Base-by-base conservation (phyloP, 2,888 invertebrate genomes). In the Mycalesis mineus region DNA sequence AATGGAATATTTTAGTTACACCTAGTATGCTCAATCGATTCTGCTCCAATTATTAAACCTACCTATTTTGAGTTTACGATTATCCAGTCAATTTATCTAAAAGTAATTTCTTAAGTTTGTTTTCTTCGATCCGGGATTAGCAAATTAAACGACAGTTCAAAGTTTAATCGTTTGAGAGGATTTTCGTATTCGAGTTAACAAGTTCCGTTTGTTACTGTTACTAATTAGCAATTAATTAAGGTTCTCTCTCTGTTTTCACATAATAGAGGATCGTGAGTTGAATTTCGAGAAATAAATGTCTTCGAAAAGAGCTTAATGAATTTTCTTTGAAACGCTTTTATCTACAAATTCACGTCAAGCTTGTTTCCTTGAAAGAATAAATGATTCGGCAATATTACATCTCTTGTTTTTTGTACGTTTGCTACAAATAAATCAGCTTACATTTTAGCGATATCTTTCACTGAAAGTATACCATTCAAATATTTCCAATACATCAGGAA, bases 191-290 rank as follows among this genome's bases (percentile, higher is more conserved):
- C 57, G 40, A 57, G 51, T 61, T 61, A 61, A 44, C 55, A 49
- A 58, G 58, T 58, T 55, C 29, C 42, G 33, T 53, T 57, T 49
- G 60, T 53, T 57, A 61, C 59, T 57, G 53, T 50, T 59, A 52
- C 50, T 59, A 57, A 64, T 66, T 63, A 59, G 56, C 62, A 65
- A 63, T 61, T 63, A 65, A 60, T 69, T 58, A 68, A 67, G 40
- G 62, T 40, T 59, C 49, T 59, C 47, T 47, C 33, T 29, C 49
- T 47, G 55, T 59, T 61, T 39, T 54, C 37, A 54, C 44, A 41
- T 39, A 52, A 52, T 58, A 51, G 28, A 47, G 47, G 33, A 48
- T 31, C 29, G 31, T 17, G 33, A 49, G 47, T 54, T 47, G 54
- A 58, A 58, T 56, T 52, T 33, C 48, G 22, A 17, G 40, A 29